A percentile compares a stretch with the other conserved stretches of the same genome.
Conservation (phyloP, 2,797 vertebrate genomes). For the Aplochiton taeniatus region DNA sequence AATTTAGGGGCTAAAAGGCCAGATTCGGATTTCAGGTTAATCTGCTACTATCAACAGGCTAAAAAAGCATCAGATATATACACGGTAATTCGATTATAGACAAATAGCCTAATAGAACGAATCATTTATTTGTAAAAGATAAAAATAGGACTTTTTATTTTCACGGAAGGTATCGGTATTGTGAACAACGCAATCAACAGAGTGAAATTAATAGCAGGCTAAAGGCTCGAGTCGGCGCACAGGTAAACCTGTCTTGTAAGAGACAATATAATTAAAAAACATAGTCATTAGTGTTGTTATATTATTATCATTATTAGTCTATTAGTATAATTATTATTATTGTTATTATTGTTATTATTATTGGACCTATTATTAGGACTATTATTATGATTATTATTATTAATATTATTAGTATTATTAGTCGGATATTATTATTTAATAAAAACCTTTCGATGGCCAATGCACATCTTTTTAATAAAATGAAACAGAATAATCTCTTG, state of each 20-base stretch:
- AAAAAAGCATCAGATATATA: too few relatives aligned
- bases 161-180: too few relatives aligned
- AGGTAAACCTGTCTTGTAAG: too few relatives aligned
- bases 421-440: background rate
- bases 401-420: background rate
- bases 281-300: too few relatives aligned
- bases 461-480: too few relatives aligned
- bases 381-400: conserved; percentile 3
- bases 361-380: conserved; percentile 7
- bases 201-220: background rate
- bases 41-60: too few relatives aligned
- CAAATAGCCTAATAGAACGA: background rate
- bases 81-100: background rate
- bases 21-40: too few relatives aligned
- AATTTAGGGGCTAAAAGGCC: too few relatives aligned
- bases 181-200: background rate
- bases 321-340: background rate
- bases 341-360: background rate
- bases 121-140: background rate
- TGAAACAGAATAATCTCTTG: too few relatives aligned
- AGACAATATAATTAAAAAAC: conserved; percentile 11
- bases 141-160: conserved; percentile 1
- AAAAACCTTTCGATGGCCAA: too few relatives aligned
- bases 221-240: too few relatives aligned
- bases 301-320: background rate